Evolutionary conservation across 2,797 vertebrate genomes (phyloP).

Genomic region (Florisuga fusca): DNA sequence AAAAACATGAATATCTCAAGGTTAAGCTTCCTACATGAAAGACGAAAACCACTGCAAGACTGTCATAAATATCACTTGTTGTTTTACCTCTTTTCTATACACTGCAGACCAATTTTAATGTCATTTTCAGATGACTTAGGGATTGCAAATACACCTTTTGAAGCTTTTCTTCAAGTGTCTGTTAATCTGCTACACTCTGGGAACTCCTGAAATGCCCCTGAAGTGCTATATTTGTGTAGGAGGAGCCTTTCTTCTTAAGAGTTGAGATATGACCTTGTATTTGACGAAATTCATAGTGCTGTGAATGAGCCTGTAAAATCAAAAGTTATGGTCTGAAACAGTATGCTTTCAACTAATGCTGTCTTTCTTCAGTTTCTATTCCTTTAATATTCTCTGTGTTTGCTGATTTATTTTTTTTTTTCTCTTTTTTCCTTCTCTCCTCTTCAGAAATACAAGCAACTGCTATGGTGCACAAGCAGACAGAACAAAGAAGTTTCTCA

Average conservation of each 20-base stretch:
- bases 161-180: constrained; percentile 3
- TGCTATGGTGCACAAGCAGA: neutral
- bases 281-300: neutral
- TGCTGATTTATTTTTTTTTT: neutral
- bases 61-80: rapidly evolving
- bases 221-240: neutral
- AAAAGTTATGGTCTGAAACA: neutral
- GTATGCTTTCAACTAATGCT: neutral
- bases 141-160: neutral
- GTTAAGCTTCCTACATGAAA: neutral
- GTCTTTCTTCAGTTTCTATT: neutral
- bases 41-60: neutral
- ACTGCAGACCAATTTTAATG: neutral
- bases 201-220: neutral
- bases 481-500: neutral
- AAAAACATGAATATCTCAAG: neutral
- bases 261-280: neutral
- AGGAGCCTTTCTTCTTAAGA: neutral
- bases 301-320: neutral
- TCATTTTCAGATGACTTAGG: neutral
- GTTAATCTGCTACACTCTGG: neutral
- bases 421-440: neutral
- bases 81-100: neutral
- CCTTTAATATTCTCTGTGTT: neutral
- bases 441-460: neutral